These are phyloP conservation scores for Amyelois transitella DNA, from an alignment of 1,140 invertebrate genomes.

Conservation along the genomic window DNA sequence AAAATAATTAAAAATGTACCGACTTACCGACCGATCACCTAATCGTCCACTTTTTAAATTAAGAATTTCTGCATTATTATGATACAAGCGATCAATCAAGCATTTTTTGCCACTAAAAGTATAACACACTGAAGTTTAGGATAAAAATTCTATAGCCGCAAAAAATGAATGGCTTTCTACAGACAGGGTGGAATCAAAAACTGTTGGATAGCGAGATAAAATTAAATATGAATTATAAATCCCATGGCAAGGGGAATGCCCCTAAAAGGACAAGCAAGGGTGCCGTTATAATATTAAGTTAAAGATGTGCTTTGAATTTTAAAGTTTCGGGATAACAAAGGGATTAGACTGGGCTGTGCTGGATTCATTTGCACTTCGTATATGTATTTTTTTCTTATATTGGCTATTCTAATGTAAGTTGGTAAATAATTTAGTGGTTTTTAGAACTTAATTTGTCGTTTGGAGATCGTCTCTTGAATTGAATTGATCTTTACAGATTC, in stretches of 20 bases:
- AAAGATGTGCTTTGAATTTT: neutral
- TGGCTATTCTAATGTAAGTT: too few species aligned
- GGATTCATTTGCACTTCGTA: neutral
- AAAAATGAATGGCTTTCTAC: neutral
- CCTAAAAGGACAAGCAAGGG: neutral
- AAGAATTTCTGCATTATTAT: too few species aligned
- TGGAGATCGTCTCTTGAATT: too few species aligned
- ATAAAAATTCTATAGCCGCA: neutral
- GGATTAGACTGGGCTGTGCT: neutral
- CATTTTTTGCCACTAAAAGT: neutral
- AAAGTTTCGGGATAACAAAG: neutral
- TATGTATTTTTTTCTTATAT: neutral
- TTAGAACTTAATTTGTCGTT: too few species aligned
- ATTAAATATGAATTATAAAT: neutral
- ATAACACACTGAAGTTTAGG: neutral
- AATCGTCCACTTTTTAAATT: too few species aligned
- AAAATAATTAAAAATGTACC: too few species aligned
- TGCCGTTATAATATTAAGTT: neutral
- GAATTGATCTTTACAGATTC: too few species aligned
- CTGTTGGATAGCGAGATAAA: neutral
- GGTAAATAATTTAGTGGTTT: too few species aligned
- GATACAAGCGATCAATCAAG: too few species aligned
- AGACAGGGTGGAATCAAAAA: neutral
- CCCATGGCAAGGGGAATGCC: neutral
- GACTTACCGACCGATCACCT: too few species aligned